Conservation (phyloP, 2,113 vertebrate genomes). For the Acanthisitta chloris region DNA sequence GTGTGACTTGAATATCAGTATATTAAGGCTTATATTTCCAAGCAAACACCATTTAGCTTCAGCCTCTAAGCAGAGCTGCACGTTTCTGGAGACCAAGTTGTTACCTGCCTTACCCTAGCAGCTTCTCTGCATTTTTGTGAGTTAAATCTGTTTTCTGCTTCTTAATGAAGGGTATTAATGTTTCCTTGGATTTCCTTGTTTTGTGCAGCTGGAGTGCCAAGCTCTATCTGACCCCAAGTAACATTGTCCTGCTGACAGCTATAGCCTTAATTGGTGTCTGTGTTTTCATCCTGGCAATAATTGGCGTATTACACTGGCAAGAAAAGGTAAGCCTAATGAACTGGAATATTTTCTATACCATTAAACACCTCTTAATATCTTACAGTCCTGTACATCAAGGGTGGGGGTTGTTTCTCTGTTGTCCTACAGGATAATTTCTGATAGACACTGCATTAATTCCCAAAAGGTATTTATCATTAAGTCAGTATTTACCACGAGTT, state of each 20-base stretch:
- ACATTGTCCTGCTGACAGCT: slow-evolving; percentile 93
- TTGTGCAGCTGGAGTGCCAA: slow-evolving; percentile 92
- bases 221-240: slow-evolving; percentile 95
- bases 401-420: not conserved
- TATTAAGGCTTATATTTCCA: not conserved
- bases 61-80: not conserved
- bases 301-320: slow-evolving; percentile 96
- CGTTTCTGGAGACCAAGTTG: not conserved
- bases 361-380: not conserved
- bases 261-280: slow-evolving; percentile 96
- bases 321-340: slow-evolving; percentile 88
- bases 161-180: not conserved
- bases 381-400: not conserved
- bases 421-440: not conserved
- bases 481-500: not conserved
- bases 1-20: not conserved
- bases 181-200: slow-evolving; percentile 28
- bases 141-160: not conserved
- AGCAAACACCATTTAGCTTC: not conserved
- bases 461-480: not conserved
- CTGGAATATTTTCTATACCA: not conserved
- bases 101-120: not conserved
- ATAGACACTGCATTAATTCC: not conserved
- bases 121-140: not conserved
- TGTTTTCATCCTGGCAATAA: slow-evolving; percentile 94